A percentile compares a stretch with the other conserved stretches of the same genome.
phyloP scores from a whole-genome alignment of 2,888 invertebrate genomes.

The Prostheceraeus crozeri region DNA sequence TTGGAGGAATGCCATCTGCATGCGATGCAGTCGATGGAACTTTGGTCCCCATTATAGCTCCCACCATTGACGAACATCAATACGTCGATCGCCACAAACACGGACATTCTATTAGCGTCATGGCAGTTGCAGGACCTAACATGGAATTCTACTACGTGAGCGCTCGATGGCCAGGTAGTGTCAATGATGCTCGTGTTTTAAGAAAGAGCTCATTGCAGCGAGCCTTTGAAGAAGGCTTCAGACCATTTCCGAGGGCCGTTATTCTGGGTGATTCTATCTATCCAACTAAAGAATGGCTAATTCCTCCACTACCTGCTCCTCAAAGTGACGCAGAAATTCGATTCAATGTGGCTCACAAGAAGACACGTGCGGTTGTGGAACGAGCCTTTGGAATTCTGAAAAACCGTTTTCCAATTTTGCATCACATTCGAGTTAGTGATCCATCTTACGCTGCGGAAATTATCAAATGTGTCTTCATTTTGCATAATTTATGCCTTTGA shows the following conservation, averaged over 20 bases:
- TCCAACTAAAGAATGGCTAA: neutral
- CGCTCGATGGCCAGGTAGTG: constrained; percentile 19
- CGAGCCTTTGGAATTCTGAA: neutral
- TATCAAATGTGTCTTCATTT: neutral
- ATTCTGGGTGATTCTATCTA: constrained; percentile 5
- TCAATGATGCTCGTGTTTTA: constrained; percentile 1
- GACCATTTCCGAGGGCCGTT: constrained; percentile 3
- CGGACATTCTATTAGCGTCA: constrained; percentile 6
- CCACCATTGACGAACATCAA: neutral
- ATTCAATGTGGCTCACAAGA: constrained; percentile 18
- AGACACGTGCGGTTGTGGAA: neutral
- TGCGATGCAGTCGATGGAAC: constrained; percentile 2
- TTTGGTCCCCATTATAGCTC: neutral
- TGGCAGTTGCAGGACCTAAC: neutral
- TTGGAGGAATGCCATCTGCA: constrained; percentile 21
- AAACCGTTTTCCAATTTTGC: neutral
- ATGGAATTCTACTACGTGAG: neutral
- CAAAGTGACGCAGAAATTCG: neutral
- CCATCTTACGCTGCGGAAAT: constrained; percentile 1
- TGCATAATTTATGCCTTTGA: neutral
- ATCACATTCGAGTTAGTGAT: neutral
- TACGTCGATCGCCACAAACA: neutral
- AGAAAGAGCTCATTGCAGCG: neutral
- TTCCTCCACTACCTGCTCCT: constrained; percentile 2
- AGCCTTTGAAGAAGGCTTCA: neutral